Evolutionary conservation across 2,113 vertebrate species (phyloP).

Genomic region (Melierax canorus): DNA sequence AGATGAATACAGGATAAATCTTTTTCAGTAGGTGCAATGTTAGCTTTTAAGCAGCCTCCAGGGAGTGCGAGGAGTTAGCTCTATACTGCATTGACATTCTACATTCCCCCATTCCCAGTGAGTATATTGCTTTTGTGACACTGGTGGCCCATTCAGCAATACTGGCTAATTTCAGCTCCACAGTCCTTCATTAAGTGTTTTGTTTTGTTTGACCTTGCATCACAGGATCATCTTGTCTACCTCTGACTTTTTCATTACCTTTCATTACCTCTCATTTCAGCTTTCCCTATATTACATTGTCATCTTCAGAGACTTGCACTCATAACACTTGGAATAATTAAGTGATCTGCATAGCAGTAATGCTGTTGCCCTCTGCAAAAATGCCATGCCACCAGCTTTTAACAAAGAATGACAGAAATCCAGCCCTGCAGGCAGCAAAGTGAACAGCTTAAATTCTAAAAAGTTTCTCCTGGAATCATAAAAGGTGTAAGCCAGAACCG

Average conservation of each 20-base stretch:
- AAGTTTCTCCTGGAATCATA: background rate
- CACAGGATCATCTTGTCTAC: constrained; percentile 47
- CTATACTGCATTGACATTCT: background rate
- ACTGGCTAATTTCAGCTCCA: constrained; percentile 42
- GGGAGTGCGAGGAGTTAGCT: background rate
- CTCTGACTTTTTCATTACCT: constrained; percentile 67
- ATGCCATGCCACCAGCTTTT: background rate
- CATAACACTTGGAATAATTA: constrained; percentile 55
- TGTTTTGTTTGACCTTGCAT: constrained; percentile 62
- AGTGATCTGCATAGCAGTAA: constrained; percentile 36
- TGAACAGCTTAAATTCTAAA: background rate
- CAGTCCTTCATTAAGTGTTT: constrained; percentile 57
- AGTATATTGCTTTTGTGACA: constrained; percentile 14
- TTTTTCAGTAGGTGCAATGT: background rate
- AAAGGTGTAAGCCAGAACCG: background rate
- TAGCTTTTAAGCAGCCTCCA: background rate
- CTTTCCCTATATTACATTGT: background rate
- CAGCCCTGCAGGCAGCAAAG: background rate
- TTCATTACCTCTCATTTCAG: constrained; percentile 61
- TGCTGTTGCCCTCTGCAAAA: background rate
- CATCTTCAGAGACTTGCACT: constrained; percentile 39
- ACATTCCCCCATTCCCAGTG: background rate
- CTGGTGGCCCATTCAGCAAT: background rate
- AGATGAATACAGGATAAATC: background rate
- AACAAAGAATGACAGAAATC: background rate